Evolutionary conservation across 2,888 invertebrate genomes (phyloP).

Genomic region (Cheilosia vulpina): DNA sequence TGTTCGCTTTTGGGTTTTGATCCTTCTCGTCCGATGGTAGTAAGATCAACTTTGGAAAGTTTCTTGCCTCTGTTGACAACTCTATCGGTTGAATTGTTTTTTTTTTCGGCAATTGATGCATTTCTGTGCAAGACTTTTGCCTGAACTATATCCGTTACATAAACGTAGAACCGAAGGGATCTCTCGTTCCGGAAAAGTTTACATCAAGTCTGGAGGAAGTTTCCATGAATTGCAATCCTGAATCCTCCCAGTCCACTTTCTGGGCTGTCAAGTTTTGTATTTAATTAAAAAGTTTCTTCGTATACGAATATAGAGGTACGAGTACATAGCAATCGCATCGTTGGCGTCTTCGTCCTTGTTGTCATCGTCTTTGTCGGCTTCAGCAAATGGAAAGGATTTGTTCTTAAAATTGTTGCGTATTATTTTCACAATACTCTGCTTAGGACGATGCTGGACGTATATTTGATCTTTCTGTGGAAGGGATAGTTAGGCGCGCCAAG

Average conservation of each 20-base stretch:
- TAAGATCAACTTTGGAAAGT: constrained; percentile 43
- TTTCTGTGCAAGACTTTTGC: constrained; percentile 56
- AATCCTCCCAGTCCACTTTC: constrained; percentile 61
- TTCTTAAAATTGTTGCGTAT: constrained; percentile 68
- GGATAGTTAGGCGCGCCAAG: background rate
- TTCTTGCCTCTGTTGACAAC: constrained; percentile 62
- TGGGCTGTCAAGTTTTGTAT: constrained; percentile 70
- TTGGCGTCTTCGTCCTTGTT: constrained; percentile 31
- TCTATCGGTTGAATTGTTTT: constrained; percentile 65
- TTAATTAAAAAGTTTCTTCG: constrained; percentile 72
- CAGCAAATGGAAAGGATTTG: constrained; percentile 65
- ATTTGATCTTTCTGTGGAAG: constrained; percentile 39
- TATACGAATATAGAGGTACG: constrained; percentile 2
- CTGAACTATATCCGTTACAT: constrained; percentile 57
- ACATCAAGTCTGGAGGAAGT: constrained; percentile 56
- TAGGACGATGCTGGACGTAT: constrained; percentile 20
- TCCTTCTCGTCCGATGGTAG: background rate
- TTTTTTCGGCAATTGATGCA: constrained; percentile 52
- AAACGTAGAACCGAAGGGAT: constrained; percentile 18
- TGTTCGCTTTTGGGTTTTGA: constrained; percentile 41
- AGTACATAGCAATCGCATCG: constrained; percentile 39
- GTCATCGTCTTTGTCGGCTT: constrained; percentile 44
- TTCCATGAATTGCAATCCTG: constrained; percentile 54
- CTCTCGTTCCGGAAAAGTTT: constrained; percentile 46
- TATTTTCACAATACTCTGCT: constrained; percentile 31